These are phyloP conservation scores for Drepanosiphum platanoidis DNA, from an alignment of 2,888 invertebrate species.

Conservation along the genomic window DNA sequence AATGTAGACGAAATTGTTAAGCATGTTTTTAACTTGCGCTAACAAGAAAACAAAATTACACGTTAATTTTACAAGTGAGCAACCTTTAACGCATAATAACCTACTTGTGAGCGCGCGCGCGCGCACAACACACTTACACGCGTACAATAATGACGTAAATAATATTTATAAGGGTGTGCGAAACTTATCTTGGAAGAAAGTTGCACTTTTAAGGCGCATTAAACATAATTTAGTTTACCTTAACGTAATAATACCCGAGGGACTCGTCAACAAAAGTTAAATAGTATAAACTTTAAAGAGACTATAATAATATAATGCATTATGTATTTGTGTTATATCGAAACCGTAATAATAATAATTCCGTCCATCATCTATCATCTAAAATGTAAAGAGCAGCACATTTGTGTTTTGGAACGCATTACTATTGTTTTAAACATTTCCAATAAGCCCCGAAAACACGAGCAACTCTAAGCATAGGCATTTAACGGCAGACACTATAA, in stretches of 20 bases:
- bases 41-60: too few species aligned
- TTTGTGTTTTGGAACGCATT: neutral
- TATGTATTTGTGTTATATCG: neutral
- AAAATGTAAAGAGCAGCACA: neutral
- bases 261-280: conserved; percentile 13
- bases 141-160: neutral
- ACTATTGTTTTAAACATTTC: neutral
- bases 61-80: neutral
- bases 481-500: too few species aligned
- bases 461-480: too few species aligned
- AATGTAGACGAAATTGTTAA: too few species aligned
- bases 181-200: neutral
- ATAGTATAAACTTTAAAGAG: conserved; percentile 12
- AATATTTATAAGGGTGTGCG: neutral
- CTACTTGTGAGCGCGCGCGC: too few species aligned
- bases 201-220: neutral
- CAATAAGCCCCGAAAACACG: too few species aligned
- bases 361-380: too few species aligned
- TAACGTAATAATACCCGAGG: neutral
- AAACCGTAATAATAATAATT: neutral
- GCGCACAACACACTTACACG: too few species aligned
- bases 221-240: neutral
- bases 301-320: conserved; percentile 23
- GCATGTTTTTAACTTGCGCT: too few species aligned
- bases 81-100: neutral